Percentiles rank a stretch among this genome's conserved stretches.
phyloP scores from a whole-genome alignment of 1,140 invertebrate genomes.

The Drosophila takahashii region DNA sequence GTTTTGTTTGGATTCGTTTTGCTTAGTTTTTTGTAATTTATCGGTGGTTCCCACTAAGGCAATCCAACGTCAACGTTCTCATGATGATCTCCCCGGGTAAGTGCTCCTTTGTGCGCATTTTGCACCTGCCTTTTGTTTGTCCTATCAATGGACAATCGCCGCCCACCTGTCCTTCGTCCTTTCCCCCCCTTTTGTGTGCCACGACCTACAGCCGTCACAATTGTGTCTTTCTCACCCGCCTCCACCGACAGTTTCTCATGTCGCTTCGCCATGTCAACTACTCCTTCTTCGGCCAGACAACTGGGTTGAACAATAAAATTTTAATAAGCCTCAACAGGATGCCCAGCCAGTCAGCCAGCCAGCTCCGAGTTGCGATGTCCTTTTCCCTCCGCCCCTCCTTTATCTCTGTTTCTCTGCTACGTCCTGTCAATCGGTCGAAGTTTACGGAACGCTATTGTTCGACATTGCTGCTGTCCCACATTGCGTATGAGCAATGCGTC shows the following conservation, averaged over 20 bases:
- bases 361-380: constrained; percentile 30
- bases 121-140: constrained; percentile 66
- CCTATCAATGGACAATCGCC: constrained; percentile 50
- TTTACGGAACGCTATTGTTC: constrained; percentile 31
- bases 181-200: constrained; percentile 3
- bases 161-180: constrained; percentile 13
- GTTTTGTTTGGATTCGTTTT: constrained; percentile 31
- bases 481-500: constrained; percentile 49
- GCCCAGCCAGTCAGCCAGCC: constrained; percentile 3
- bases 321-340: constrained; percentile 59
- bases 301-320: constrained; percentile 60
- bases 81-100: constrained; percentile 56
- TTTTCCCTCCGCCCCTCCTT: background rate
- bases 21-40: constrained; percentile 19
- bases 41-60: constrained; percentile 10
- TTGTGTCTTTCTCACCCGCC: constrained; percentile 20
- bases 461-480: constrained; percentile 39
- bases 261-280: constrained; percentile 36
- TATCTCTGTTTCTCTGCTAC: constrained; percentile 1
- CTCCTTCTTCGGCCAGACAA: constrained; percentile 31
- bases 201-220: constrained; percentile 6
- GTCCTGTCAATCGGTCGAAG: constrained; percentile 22
- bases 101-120: constrained; percentile 77
- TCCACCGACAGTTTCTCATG: constrained; percentile 5
- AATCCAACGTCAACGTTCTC: background rate